Percentiles rank a stretch among this genome's conserved stretches.
Evolutionary conservation across 2,113 vertebrate genomes (phyloP).

Genomic region (Myrmophylax atrothorax): DNA sequence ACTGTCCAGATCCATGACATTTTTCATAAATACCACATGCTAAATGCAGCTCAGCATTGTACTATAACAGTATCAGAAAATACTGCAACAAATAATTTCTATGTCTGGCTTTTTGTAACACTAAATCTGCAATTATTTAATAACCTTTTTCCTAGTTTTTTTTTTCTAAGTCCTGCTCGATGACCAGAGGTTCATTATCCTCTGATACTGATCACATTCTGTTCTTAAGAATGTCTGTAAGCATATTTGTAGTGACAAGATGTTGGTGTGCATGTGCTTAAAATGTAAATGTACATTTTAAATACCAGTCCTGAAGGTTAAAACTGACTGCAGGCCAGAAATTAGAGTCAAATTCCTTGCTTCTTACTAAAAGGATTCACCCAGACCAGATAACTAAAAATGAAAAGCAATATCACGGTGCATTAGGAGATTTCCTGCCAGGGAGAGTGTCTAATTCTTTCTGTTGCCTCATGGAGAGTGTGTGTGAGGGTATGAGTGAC

Average conservation of each 20-base stretch:
- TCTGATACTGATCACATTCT: not conserved
- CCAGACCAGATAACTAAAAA: conserved; percentile 24
- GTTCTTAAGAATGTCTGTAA: not conserved
- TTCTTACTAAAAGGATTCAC: conserved; percentile 28
- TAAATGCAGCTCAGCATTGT: not conserved
- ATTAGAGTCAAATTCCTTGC: not conserved
- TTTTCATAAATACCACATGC: not conserved
- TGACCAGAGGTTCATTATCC: not conserved
- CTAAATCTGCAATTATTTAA: not conserved
- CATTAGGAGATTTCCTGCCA: conserved; percentile 38
- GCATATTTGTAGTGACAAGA: not conserved
- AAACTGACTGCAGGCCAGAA: not conserved
- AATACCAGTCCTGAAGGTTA: not conserved
- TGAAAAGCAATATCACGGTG: not conserved
- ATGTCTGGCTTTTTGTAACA: not conserved
- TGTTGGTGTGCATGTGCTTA: not conserved
- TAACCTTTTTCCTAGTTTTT: not conserved
- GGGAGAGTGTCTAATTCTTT: not conserved
- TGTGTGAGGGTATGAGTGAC: not conserved
- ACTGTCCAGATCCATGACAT: not conserved
- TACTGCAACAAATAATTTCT: not conserved
- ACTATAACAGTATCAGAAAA: not conserved
- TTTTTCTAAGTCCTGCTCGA: not conserved
- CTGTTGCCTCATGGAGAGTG: not conserved
- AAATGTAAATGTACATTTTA: conserved; percentile 20